These are phyloP conservation scores for Piaya cayana DNA, from an alignment of 2,113 vertebrate species.

Conservation along the genomic window DNA sequence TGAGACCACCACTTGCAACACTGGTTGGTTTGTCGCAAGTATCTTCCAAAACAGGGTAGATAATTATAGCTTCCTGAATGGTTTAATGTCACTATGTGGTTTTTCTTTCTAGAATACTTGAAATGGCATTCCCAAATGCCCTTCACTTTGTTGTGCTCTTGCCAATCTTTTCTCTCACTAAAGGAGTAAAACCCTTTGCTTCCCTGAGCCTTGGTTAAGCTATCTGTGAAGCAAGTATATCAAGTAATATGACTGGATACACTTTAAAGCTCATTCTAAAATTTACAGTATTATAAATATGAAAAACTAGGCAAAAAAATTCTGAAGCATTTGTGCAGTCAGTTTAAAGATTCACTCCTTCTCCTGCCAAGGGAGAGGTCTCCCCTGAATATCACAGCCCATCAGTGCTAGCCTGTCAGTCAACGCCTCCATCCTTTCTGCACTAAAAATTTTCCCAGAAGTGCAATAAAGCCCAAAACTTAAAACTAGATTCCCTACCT, in stretches of 20 bases:
- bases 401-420: neutral
- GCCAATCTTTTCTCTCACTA: neutral
- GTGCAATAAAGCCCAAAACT: neutral
- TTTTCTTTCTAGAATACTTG: constrained; percentile 39
- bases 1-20: constrained; percentile 20
- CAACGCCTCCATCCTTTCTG: neutral
- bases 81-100: constrained; percentile 14
- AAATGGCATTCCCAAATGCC: constrained; percentile 30
- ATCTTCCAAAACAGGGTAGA: constrained; percentile 26
- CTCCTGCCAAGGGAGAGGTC: neutral
- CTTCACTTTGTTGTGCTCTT: constrained; percentile 21
- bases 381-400: neutral
- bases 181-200: neutral
- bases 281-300: constrained; percentile 8
- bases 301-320: neutral
- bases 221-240: neutral
- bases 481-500: neutral
- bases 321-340: neutral
- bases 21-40: constrained; percentile 21
- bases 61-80: constrained; percentile 41
- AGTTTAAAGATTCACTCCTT: neutral
- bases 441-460: neutral
- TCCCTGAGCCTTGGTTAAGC: constrained; percentile 8
- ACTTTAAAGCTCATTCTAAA: constrained; percentile 29
- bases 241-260: neutral